These are phyloP conservation scores for Lithophane ornitopus DNA, from an alignment of 2,888 invertebrate genomes.

Conservation along the genomic window DNA sequence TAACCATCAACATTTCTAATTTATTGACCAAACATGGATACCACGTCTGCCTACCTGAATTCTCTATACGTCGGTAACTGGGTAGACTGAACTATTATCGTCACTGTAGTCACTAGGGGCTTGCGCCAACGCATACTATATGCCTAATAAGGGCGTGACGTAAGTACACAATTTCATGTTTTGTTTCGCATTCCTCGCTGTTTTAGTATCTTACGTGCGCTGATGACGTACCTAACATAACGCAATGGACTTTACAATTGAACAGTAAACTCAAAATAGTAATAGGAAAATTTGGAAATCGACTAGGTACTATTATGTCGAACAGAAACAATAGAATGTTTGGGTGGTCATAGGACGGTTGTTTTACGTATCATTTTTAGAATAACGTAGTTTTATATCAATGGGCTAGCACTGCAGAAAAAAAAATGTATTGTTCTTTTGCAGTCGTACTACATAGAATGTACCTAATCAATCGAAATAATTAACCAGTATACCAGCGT, in stretches of 20 bases:
- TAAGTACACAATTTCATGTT: constrained; percentile 46
- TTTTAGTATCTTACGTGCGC: constrained; percentile 36
- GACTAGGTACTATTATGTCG: background rate
- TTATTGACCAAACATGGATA: constrained; percentile 4
- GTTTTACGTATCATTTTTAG: constrained; percentile 27
- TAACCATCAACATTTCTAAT: constrained; percentile 15
- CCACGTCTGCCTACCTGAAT: background rate
- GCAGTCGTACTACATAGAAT: background rate
- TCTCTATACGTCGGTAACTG: background rate
- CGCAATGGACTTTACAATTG: constrained; percentile 32
- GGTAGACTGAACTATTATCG: constrained; percentile 47
- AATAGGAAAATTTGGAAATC: background rate
- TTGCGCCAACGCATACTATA: constrained; percentile 33
- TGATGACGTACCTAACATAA: constrained; percentile 41
- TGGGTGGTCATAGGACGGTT: background rate
- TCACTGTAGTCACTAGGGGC: constrained; percentile 30
- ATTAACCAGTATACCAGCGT: background rate
- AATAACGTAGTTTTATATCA: constrained; percentile 34
- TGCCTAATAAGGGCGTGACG: constrained; percentile 54
- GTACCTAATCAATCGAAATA: background rate
- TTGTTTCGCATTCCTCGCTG: constrained; percentile 51
- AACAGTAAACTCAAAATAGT: constrained; percentile 7
- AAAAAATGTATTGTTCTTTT: constrained; percentile 28
- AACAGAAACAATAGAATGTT: constrained; percentile 10
- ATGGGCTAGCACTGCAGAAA: constrained; percentile 7